These are phyloP conservation scores for Rhabdomys dilectus DNA, from an alignment of 2,113 vertebrate genomes.

Conservation along the genomic window DNA sequence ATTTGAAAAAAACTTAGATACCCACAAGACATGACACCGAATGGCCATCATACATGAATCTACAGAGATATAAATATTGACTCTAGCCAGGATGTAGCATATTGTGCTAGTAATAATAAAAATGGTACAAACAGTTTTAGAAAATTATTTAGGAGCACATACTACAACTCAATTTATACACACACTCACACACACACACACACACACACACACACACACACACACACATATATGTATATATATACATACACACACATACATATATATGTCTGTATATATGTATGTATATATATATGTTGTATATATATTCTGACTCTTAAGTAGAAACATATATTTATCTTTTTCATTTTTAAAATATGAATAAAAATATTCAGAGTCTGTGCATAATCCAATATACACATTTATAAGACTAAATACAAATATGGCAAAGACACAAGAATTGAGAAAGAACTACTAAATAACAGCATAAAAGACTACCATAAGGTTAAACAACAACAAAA, in stretches of 20 bases:
- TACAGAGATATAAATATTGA: not conserved
- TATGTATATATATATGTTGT: too few relatives aligned
- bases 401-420: not conserved
- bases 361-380: not conserved
- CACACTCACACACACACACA: too few relatives aligned
- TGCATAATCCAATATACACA: slow-evolving; percentile 18
- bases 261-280: too few relatives aligned
- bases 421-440: not conserved
- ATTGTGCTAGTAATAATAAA: not conserved
- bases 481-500: slow-evolving; percentile 2
- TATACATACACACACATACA: not conserved
- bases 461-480: not conserved
- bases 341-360: slow-evolving; percentile 9
- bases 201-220: too few relatives aligned
- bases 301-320: not conserved
- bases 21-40: slow-evolving; percentile 1
- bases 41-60: not conserved
- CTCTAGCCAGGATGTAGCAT: not conserved
- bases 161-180: slow-evolving; percentile 30
- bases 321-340: not conserved
- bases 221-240: too few relatives aligned
- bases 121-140: not conserved
- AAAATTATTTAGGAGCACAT: slow-evolving; percentile 18
- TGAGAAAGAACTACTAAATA: slow-evolving; percentile 27
- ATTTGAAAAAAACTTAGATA: not conserved